These are phyloP conservation scores for Adelognathus sp. DNA, from an alignment of 2,888 invertebrate species.

Conservation along the genomic window DNA sequence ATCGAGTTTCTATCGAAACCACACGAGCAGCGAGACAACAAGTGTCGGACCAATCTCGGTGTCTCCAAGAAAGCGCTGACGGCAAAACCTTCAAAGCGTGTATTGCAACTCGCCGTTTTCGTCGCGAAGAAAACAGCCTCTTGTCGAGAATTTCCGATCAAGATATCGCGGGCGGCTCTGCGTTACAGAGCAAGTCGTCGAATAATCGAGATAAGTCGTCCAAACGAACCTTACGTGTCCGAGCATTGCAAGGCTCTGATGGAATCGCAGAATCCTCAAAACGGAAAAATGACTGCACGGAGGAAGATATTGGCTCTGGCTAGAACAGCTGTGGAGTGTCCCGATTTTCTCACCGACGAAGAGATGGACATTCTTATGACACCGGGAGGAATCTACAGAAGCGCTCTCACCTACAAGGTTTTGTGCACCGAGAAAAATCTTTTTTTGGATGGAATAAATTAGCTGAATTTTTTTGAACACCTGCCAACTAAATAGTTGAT, in stretches of 20 bases:
- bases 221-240: constrained; percentile 33
- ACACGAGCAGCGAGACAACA: not conserved
- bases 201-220: constrained; percentile 65
- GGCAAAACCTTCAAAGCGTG: constrained; percentile 56
- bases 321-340: constrained; percentile 60
- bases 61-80: constrained; percentile 61
- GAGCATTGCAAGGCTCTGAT: constrained; percentile 56
- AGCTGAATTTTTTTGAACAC: not conserved
- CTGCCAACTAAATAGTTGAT: too few species aligned
- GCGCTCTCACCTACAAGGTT: constrained; percentile 66
- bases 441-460: too few species aligned
- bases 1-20: constrained; percentile 60
- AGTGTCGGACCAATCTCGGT: constrained; percentile 40
- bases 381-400: constrained; percentile 61
- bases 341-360: constrained; percentile 61
- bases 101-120: constrained; percentile 58
- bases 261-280: not conserved
- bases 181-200: constrained; percentile 62
- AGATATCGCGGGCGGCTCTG: constrained; percentile 63
- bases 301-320: constrained; percentile 19
- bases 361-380: constrained; percentile 65
- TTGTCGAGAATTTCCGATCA: constrained; percentile 61
- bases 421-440: too few species aligned
- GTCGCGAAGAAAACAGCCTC: constrained; percentile 35
- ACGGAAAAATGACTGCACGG: constrained; percentile 5